Evolutionary conservation across 1,140 invertebrate genomes (phyloP).

Genomic region (Saccostrea cuccullata): DNA sequence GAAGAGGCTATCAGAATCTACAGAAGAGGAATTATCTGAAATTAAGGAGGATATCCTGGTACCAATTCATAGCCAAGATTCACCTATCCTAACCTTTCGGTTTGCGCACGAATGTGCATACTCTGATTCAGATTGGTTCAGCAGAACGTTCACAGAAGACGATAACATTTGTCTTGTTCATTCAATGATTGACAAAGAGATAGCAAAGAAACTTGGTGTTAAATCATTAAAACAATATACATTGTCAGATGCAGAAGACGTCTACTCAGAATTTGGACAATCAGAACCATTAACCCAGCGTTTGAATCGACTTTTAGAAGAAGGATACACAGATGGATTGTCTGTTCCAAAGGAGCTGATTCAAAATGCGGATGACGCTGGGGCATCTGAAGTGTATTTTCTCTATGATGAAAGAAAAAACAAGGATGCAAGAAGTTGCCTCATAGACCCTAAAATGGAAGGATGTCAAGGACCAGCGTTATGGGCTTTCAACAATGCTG

Average conservation of each 20-base stretch:
- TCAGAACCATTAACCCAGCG: slow-evolving; percentile 67
- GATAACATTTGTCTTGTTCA: slow-evolving; percentile 43
- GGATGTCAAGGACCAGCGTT: slow-evolving; percentile 74
- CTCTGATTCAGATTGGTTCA: slow-evolving; percentile 25
- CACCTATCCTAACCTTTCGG: background rate
- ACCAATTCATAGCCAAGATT: background rate
- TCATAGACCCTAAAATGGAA: slow-evolving; percentile 70
- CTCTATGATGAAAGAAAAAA: slow-evolving; percentile 75
- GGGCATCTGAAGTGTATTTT: slow-evolving; percentile 78
- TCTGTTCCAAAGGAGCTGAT: slow-evolving; percentile 73
- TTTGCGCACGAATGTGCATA: slow-evolving; percentile 15
- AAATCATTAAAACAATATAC: slow-evolving; percentile 48
- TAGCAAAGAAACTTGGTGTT: slow-evolving; percentile 46
- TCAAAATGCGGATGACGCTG: slow-evolving; percentile 78
- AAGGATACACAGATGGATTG: slow-evolving; percentile 71
- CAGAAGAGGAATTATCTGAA: background rate
- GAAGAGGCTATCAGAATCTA: background rate
- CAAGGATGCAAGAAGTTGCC: slow-evolving; percentile 55
- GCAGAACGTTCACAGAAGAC: slow-evolving; percentile 21
- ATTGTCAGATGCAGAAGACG: slow-evolving; percentile 42
- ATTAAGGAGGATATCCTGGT: background rate
- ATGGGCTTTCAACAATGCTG: slow-evolving; percentile 72
- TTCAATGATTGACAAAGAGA: background rate
- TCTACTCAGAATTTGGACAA: slow-evolving; percentile 63
- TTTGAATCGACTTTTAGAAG: slow-evolving; percentile 61